Percentiles rank a stretch among this genome's conserved stretches.
Evolutionary conservation across 2,113 vertebrate genomes (phyloP).

Genomic region (Corydoras maculifer): DNA sequence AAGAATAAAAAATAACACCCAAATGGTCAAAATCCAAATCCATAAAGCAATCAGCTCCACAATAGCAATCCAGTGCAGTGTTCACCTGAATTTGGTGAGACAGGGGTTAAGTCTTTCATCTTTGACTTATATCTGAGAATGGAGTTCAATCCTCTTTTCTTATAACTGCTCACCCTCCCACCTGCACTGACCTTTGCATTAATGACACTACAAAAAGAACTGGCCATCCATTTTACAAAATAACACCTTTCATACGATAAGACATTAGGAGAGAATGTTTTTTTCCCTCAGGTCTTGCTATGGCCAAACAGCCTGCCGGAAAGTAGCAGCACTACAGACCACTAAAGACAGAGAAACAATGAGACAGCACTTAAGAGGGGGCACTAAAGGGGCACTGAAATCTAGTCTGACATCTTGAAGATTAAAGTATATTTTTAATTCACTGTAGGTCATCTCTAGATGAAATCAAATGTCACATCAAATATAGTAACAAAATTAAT

Average conservation of each 20-base stretch:
- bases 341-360: constrained; percentile 5
- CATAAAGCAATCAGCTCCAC: background rate
- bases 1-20: too few relatives aligned
- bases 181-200: constrained; percentile 61
- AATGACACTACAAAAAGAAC: constrained; percentile 54
- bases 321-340: constrained; percentile 19
- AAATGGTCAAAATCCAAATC: too few relatives aligned
- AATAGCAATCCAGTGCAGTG: constrained; percentile 19
- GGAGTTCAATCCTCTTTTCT: constrained; percentile 44
- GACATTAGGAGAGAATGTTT: constrained; percentile 43
- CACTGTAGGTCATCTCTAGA: background rate
- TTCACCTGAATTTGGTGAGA: constrained; percentile 26
- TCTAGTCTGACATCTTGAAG: constrained; percentile 16
- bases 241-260: constrained; percentile 42
- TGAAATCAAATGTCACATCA: background rate
- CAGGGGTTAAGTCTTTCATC: constrained; percentile 37
- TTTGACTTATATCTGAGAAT: constrained; percentile 31
- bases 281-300: constrained; percentile 35
- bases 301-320: constrained; percentile 26
- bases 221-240: constrained; percentile 40
- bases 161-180: constrained; percentile 46
- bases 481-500: too few relatives aligned
- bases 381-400: background rate
- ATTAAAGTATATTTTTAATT: constrained; percentile 5
- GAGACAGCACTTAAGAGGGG: constrained; percentile 4